Base-by-base conservation (phyloP, 2,888 invertebrate species). In the Drosophila multiciliata region DNA sequence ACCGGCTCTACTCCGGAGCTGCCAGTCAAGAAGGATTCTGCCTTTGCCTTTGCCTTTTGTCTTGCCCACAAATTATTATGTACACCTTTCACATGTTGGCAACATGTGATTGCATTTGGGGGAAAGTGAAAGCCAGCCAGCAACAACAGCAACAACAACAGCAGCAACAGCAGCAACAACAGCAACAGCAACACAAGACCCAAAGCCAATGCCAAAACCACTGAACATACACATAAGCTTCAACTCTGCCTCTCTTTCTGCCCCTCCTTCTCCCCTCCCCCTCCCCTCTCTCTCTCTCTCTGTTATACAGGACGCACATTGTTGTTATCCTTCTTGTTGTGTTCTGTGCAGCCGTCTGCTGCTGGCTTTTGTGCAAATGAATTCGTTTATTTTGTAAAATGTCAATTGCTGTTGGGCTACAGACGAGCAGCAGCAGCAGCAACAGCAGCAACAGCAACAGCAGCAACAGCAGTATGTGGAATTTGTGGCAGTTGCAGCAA, bases 371-470 rank as follows among this genome's bases (percentile, higher is more conserved):
- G 81, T 87, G 85, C 79, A 90, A 87, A 90, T 88, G 89, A 90
- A 85, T 87, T 86, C 90, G 87, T 87, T 87, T 87, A 87, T 90
- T 87, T 83, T 88, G 87, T 86, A 83, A 90, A 87, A 87, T 90
- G 90, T 87, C 90, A 90, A 85, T 88, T 87, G 86, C 80, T 82
- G 64, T 73, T 75, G 84, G 68, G 75, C 72, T 60, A 66, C 75
- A 67, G 66, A 36, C 40, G 60, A 62, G 35, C 67, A 53, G 53
- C 49, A 61, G 48, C 32, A 42, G 33, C 12, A 62, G 54, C 52
- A 59, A 26, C 54, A 62, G 57, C 42, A 38, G 0, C 26, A 62
- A 38, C 67, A 52, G 53, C 49, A 61, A 40, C 32, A 42, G 33
- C 15, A 60, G 54, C 52, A 60, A 49, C 57, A 40, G 62, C 26